These are phyloP conservation scores for Lepisosteus oculatus DNA, from an alignment of 2,113 vertebrate species.

Conservation along the genomic window DNA sequence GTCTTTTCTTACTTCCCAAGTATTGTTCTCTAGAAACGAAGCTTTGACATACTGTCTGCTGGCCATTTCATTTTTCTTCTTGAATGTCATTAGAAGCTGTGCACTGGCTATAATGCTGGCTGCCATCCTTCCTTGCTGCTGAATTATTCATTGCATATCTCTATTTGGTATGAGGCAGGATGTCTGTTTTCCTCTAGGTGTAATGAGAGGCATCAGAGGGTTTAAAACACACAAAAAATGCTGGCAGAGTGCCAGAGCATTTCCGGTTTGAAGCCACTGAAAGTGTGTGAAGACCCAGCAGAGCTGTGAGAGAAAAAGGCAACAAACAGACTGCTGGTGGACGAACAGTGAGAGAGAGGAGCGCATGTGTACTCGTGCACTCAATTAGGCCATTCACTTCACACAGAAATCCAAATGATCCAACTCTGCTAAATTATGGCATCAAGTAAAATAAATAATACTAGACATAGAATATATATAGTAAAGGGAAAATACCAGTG, in stretches of 20 bases:
- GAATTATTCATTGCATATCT: conserved; percentile 62
- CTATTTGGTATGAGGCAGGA: conserved; percentile 39
- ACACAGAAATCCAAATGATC: conserved; percentile 5
- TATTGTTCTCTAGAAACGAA: too few species aligned
- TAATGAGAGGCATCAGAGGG: conserved; percentile 67
- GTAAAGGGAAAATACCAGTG: too few species aligned
- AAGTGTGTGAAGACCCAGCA: not conserved
- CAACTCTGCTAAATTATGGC: too few species aligned
- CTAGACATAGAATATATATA: too few species aligned
- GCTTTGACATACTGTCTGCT: too few species aligned
- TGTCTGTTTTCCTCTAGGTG: conserved; percentile 64
- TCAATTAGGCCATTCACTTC: conserved; percentile 33
- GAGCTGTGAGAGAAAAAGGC: not conserved
- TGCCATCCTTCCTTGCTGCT: conserved; percentile 49
- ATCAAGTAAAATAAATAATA: too few species aligned
- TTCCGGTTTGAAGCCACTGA: conserved; percentile 22
- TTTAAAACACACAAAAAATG: conserved; percentile 47
- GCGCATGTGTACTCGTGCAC: not conserved
- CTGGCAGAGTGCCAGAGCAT: conserved; percentile 37
- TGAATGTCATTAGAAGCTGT: not conserved
- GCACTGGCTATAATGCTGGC: conserved; percentile 5
- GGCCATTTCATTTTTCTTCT: too few species aligned
- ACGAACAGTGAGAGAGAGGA: conserved; percentile 1
- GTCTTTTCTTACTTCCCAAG: too few species aligned
- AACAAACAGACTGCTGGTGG: not conserved